These are phyloP conservation scores for Jacana jacana DNA, from an alignment of 2,113 vertebrate genomes.

Conservation along the genomic window DNA sequence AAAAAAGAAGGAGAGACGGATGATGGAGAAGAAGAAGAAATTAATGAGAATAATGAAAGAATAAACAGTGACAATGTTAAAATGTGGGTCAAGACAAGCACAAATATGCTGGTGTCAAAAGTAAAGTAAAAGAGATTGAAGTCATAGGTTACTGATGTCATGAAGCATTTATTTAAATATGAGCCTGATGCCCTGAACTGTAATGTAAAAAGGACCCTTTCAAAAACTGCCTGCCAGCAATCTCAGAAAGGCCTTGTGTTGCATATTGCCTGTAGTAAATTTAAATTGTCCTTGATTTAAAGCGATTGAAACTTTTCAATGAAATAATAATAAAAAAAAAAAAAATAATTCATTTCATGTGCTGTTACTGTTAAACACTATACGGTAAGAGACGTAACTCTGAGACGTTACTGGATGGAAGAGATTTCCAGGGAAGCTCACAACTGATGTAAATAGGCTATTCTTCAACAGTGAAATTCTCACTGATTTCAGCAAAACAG, in stretches of 20 bases:
- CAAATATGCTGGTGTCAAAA: not conserved
- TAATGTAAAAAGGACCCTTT: constrained; percentile 1
- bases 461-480: not conserved
- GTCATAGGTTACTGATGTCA: not conserved
- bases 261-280: not conserved
- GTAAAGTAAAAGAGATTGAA: constrained; percentile 26
- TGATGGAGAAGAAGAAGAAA: not conserved
- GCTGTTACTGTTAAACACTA: not conserved
- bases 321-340: constrained; percentile 10
- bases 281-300: constrained; percentile 19
- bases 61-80: not conserved
- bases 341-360: not conserved
- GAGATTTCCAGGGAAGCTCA: not conserved
- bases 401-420: not conserved
- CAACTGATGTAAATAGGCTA: not conserved
- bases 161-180: constrained; percentile 46
- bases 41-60: not conserved
- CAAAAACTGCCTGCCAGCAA: constrained; percentile 12
- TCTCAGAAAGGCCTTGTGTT: not conserved
- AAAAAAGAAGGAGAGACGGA: not conserved
- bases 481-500: not conserved
- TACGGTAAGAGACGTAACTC: not conserved
- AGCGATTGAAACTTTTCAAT: not conserved
- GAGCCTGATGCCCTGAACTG: not conserved
- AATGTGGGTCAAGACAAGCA: not conserved